Percentiles rank a stretch among this genome's conserved stretches.
These are phyloP conservation scores for Gymnocephalus cernua DNA, from an alignment of 2,113 vertebrate species.

Conservation along the genomic window DNA sequence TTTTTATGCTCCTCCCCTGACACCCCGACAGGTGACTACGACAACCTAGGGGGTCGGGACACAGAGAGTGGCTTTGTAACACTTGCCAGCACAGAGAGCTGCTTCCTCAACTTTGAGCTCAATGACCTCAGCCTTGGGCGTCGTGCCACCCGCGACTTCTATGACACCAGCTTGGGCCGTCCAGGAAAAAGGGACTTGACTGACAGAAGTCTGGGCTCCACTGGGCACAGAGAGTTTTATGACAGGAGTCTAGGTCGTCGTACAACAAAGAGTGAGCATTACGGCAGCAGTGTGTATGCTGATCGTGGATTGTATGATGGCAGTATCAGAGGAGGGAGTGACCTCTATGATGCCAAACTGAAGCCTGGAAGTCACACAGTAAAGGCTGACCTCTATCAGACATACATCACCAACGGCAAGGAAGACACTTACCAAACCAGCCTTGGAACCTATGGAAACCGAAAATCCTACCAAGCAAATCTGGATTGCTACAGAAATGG, in stretches of 20 bases:
- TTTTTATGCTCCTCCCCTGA: constrained; percentile 87
- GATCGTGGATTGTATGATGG: constrained; percentile 64
- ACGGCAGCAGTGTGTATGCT: constrained; percentile 51
- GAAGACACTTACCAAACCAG: constrained; percentile 72
- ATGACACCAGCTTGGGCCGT: constrained; percentile 85
- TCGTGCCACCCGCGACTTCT: constrained; percentile 77
- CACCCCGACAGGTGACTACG: constrained; percentile 85
- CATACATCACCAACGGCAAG: constrained; percentile 73
- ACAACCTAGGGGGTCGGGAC: constrained; percentile 82
- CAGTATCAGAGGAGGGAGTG: constrained; percentile 48
- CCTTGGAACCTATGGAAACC: constrained; percentile 62
- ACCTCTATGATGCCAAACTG: constrained; percentile 66
- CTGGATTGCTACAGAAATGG: constrained; percentile 73
- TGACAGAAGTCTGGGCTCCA: constrained; percentile 55
- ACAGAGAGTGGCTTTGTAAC: constrained; percentile 89
- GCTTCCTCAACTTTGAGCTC: constrained; percentile 93
- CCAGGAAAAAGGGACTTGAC: constrained; percentile 62
- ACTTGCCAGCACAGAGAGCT: constrained; percentile 87
- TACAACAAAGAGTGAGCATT: constrained; percentile 79
- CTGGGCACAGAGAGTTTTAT: constrained; percentile 59
- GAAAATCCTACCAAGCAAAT: constrained; percentile 73
- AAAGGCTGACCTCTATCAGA: constrained; percentile 79
- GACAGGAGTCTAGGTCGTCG: constrained; percentile 75
- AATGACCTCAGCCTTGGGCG: constrained; percentile 87
- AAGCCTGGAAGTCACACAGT: constrained; percentile 43